These are phyloP conservation scores for Vidua macroura DNA, from an alignment of 2,113 vertebrate species.

Conservation along the genomic window DNA sequence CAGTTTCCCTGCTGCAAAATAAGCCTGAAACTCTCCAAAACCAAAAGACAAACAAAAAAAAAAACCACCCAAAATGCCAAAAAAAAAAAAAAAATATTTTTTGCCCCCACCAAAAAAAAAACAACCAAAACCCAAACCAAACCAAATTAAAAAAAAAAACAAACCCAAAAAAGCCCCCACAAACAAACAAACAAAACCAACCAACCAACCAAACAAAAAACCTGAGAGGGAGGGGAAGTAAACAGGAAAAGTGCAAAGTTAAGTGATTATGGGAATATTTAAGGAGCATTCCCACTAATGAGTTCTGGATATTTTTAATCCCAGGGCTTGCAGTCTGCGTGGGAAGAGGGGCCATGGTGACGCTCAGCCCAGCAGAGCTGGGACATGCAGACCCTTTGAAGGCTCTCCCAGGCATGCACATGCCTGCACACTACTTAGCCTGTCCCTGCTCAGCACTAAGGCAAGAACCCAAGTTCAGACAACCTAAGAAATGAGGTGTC, in stretches of 20 bases:
- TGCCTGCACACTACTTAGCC: neutral
- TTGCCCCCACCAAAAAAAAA: neutral
- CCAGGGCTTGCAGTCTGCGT: neutral
- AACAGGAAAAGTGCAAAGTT: neutral
- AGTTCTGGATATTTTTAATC: neutral
- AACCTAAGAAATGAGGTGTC: constrained; percentile 15
- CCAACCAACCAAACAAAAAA: neutral
- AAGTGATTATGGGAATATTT: neutral
- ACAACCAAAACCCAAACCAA: neutral
- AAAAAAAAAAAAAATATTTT: too few relatives aligned
- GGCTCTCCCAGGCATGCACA: neutral
- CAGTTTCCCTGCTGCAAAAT: neutral
- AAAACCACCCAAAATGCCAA: neutral
- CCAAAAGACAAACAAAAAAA: neutral
- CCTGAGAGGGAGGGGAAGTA: neutral
- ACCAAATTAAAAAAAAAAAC: too few relatives aligned
- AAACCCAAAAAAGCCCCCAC: neutral
- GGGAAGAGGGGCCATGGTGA: neutral
- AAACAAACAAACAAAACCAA: neutral
- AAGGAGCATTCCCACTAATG: neutral
- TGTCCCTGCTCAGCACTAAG: neutral
- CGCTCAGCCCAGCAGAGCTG: neutral
- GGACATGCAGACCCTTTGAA: neutral
- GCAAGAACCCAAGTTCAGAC: neutral
- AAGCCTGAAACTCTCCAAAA: neutral